Base-by-base conservation (phyloP, 2,797 vertebrate species). In the Helostoma temminkii region DNA sequence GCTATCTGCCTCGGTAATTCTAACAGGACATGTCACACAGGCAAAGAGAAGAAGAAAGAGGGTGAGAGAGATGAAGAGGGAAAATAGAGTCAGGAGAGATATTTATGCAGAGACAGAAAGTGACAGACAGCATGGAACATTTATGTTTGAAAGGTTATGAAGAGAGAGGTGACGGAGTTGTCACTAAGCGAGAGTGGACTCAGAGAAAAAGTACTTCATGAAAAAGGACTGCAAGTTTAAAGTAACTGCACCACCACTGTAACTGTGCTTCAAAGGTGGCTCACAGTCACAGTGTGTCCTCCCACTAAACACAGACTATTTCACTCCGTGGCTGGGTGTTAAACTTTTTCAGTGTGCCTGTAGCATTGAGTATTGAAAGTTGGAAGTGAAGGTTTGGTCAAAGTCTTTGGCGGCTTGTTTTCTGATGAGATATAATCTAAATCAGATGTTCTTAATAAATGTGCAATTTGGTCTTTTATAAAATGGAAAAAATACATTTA, bases 1-100 rank as follows among this genome's bases (percentile, higher is more conserved):
- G 80, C 81, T 82, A 85, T 66, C 71, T 43, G 80, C 79, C 59
- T 88, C 71, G 57, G 71, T 88, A 86, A 88, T 87, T 85, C 71
- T 88, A 91, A 92, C 84, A 74, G 82, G 74, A 85, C 72, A 66
- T 88, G 89, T 86, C 84, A 87, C 71, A 67, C 19, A 30, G 48
- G 71, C 53, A 62, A 41, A 41, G 58, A 70, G 65, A 57, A 18
- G 21, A 69, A 65, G 69, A 67, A 64, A 62, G 63, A 48, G 43
- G 8, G 22, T 18, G 59, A 66, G 64, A 24, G 68, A 74, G 68
- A 75, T 77, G 36, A 58, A 59, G 57, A 71, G 56, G 37, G 43
- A 63, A 47, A 71, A 77, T 24, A 14, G 56, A 50, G 62, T 19
- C 19, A 4, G 24, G 15, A 21, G 43, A 42, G 18, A 66, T 30